Conservation (phyloP, 2,888 invertebrate species). For the Kryphioiulus occultus region DNA sequence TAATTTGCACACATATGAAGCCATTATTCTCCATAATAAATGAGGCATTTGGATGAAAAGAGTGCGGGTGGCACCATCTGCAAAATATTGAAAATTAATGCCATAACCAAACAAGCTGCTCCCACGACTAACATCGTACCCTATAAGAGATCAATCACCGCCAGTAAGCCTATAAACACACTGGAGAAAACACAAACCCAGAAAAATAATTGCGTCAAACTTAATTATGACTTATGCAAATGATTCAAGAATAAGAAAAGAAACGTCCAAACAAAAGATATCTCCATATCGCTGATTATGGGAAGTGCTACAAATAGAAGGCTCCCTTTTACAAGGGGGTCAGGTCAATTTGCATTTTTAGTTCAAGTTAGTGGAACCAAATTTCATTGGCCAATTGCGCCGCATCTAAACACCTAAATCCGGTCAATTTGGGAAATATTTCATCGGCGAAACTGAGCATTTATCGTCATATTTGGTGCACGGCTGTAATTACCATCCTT, state of each 20-base stretch:
- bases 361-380: neutral
- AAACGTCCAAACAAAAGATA: neutral
- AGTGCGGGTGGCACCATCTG: conserved; percentile 40
- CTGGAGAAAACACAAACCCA: neutral
- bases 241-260: neutral
- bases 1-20: conserved; percentile 40
- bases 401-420: conserved; percentile 32
- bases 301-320: neutral
- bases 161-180: neutral
- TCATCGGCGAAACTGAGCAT: neutral
- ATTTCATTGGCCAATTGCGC: neutral
- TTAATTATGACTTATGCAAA: conserved; percentile 13
- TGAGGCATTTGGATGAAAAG: conserved; percentile 36
- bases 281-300: neutral
- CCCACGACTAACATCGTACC: neutral
- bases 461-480: neutral
- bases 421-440: conserved; percentile 24
- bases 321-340: neutral
- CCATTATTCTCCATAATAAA: conserved; percentile 40
- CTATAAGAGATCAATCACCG: neutral
- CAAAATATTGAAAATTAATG: conserved; percentile 37
- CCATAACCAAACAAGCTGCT: conserved; percentile 28
- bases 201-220: neutral
- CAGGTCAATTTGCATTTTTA: neutral
- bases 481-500: neutral